Conservation (phyloP, 1,140 invertebrate genomes). For the Drosophila lacteicornis region DNA sequence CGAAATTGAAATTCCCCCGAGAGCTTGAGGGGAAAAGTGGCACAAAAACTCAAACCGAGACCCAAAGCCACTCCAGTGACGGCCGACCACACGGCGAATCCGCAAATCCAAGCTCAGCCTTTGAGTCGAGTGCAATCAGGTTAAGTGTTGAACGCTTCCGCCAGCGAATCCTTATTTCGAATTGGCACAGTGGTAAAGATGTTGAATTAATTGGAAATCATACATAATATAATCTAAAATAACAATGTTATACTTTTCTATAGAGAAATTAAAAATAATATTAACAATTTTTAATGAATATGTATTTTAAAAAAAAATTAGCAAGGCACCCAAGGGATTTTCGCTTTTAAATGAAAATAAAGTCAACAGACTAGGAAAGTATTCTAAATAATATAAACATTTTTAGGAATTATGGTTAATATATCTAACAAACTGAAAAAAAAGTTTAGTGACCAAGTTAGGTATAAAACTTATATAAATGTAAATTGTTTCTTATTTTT, state of each 20-base stretch:
- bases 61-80: conserved; percentile 17
- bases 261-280: not conserved
- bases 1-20: conserved; percentile 34
- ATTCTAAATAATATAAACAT: no score
- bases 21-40: conserved; percentile 8
- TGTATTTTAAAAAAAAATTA: not conserved
- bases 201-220: no score
- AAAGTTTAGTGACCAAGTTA: no score
- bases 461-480: no score
- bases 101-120: conserved; percentile 69
- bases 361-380: no score
- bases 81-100: conserved; percentile 34
- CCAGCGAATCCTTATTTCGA: conserved; percentile 38
- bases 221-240: no score
- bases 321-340: no score
- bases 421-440: no score
- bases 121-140: conserved; percentile 64
- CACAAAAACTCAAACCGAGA: not conserved
- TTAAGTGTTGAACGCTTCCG: conserved; percentile 67
- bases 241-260: no score
- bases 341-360: no score
- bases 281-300: not conserved
- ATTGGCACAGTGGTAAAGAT: conserved; percentile 17
- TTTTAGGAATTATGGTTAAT: no score
- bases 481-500: not conserved